Evolutionary conservation across 2,888 invertebrate genomes (phyloP).

Genomic region (Pyrochroa serraticornis): DNA sequence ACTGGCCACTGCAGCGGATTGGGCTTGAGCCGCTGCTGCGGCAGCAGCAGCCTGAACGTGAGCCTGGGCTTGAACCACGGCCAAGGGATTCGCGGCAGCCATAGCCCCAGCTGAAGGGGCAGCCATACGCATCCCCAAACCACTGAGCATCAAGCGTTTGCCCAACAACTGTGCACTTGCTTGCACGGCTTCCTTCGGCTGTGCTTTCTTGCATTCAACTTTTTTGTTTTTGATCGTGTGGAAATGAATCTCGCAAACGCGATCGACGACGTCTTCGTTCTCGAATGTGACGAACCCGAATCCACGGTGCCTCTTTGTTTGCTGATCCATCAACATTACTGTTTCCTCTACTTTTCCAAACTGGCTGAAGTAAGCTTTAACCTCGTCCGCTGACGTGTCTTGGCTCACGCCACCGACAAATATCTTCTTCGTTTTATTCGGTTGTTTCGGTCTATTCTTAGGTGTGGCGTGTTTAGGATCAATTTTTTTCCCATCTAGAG

Average conservation of each 20-base stretch:
- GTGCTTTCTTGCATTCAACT: slow-evolving; percentile 87
- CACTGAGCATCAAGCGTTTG: slow-evolving; percentile 73
- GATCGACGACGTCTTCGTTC: slow-evolving; percentile 88
- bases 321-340: slow-evolving; percentile 93
- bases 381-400: slow-evolving; percentile 90
- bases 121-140: slow-evolving; percentile 71
- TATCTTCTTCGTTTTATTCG: slow-evolving; percentile 85
- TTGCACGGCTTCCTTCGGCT: slow-evolving; percentile 87
- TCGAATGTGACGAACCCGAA: slow-evolving; percentile 93
- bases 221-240: slow-evolving; percentile 93
- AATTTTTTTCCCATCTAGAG: slow-evolving; percentile 91
- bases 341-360: slow-evolving; percentile 91
- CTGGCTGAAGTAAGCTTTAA: slow-evolving; percentile 87
- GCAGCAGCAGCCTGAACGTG: slow-evolving; percentile 57
- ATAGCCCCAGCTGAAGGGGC: slow-evolving; percentile 60
- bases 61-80: slow-evolving; percentile 61
- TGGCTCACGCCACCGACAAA: slow-evolving; percentile 92
- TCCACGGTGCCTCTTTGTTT: slow-evolving; percentile 88
- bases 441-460: slow-evolving; percentile 83
- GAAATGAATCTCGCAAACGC: slow-evolving; percentile 92
- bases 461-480: slow-evolving; percentile 94
- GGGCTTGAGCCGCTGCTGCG: slow-evolving; percentile 66
- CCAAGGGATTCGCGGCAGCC: slow-evolving; percentile 63
- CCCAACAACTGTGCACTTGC: slow-evolving; percentile 72
- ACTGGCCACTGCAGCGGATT: slow-evolving; percentile 66